phyloP scores from a whole-genome alignment of 2,888 invertebrate species.

The Epinotia bilunana region DNA sequence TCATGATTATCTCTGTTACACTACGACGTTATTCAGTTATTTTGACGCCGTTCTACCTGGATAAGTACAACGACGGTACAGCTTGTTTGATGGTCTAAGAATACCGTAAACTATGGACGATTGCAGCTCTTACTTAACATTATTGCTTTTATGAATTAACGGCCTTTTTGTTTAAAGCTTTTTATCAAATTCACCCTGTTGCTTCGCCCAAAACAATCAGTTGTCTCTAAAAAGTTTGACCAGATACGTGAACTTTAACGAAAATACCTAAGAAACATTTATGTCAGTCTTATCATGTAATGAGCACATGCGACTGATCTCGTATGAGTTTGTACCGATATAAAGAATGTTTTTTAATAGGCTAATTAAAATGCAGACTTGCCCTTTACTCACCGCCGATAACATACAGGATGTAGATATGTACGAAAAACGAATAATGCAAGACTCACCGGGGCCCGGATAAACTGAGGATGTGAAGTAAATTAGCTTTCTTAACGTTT shows the following conservation, averaged over 20 bases:
- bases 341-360: background rate
- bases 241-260: too few relatives aligned
- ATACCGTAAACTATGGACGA: too few relatives aligned
- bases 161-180: too few relatives aligned
- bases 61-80: background rate
- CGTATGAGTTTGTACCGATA: background rate
- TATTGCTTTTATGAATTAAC: too few relatives aligned
- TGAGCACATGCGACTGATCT: background rate
- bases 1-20: slow-evolving; percentile 26
- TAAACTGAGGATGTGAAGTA: slow-evolving; percentile 34
- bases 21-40: background rate
- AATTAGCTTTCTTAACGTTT: slow-evolving; percentile 44
- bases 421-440: slow-evolving; percentile 1
- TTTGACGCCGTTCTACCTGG: background rate
- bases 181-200: too few relatives aligned
- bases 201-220: too few relatives aligned
- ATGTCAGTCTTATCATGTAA: background rate
- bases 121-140: too few relatives aligned
- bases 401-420: slow-evolving; percentile 21
- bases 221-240: too few relatives aligned
- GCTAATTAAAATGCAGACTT: slow-evolving; percentile 22
- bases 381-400: slow-evolving; percentile 15
- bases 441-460: slow-evolving; percentile 10
- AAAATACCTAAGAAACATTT: background rate
- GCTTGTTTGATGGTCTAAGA: too few relatives aligned